Evolutionary conservation across 2,113 vertebrate species (phyloP).

Genomic region (Xiphias gladius): DNA sequence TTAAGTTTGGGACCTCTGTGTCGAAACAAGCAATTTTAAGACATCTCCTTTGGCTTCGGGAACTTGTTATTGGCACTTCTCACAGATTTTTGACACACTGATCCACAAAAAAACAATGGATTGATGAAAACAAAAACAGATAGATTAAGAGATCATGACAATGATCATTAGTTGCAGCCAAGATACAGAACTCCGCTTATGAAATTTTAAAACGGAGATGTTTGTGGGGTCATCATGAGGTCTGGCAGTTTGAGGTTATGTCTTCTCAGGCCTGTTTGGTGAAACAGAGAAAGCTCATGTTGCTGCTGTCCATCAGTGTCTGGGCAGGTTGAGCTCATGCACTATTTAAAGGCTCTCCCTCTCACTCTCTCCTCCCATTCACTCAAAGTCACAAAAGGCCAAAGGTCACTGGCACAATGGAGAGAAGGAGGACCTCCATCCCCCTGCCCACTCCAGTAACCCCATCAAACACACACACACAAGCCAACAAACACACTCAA

Average conservation of each 20-base stretch:
- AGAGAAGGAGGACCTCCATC: slow-evolving; percentile 57
- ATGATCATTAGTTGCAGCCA: neutral
- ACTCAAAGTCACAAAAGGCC: slow-evolving; percentile 72
- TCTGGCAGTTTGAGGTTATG: slow-evolving; percentile 51
- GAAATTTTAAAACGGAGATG: slow-evolving; percentile 51
- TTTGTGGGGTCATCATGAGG: slow-evolving; percentile 39
- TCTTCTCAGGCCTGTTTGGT: slow-evolving; percentile 54
- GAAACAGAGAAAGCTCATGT: slow-evolving; percentile 69
- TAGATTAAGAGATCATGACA: neutral
- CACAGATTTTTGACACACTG: neutral
- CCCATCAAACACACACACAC: slow-evolving; percentile 40
- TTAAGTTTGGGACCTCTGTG: neutral
- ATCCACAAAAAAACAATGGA: neutral
- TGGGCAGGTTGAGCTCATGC: slow-evolving; percentile 74
- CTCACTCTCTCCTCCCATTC: slow-evolving; percentile 74
- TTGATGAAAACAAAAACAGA: neutral
- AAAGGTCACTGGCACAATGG: slow-evolving; percentile 73
- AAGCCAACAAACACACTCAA: slow-evolving; percentile 30
- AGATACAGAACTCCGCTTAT: neutral
- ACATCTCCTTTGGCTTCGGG: neutral
- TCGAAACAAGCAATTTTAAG: neutral
- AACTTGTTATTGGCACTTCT: no score
- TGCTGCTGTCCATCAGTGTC: slow-evolving; percentile 73
- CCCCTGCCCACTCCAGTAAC: slow-evolving; percentile 43
- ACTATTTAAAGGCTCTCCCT: slow-evolving; percentile 76